Conservation (phyloP, 2,113 vertebrate species). For the Chunga burmeisteri region DNA sequence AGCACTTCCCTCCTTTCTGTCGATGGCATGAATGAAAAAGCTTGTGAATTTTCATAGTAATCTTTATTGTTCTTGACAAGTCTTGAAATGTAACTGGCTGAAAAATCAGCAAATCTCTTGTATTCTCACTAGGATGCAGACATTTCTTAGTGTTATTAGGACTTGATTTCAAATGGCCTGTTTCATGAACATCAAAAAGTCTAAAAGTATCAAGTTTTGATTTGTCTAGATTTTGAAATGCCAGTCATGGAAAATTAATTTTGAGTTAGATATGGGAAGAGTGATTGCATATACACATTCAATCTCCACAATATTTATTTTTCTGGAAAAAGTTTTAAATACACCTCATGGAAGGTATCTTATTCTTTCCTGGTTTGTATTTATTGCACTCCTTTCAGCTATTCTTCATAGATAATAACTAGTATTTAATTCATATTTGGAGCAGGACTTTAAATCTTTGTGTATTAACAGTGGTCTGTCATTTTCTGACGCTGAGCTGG, state of each 20-base stretch:
- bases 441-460: neutral
- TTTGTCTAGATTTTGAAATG: neutral
- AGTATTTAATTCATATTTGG: neutral
- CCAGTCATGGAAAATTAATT: neutral
- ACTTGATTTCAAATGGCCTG: neutral
- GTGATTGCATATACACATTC: fast-evolving
- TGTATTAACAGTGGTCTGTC: neutral
- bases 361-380: neutral
- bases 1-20: neutral
- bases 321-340: neutral
- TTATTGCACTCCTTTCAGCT: neutral
- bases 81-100: neutral
- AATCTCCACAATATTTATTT: neutral
- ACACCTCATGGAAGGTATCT: neutral
- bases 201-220: neutral
- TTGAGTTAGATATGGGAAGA: neutral
- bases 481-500: neutral
- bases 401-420: neutral
- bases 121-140: neutral
- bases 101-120: neutral
- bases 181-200: neutral
- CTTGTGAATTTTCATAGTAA: neutral
- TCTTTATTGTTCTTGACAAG: neutral
- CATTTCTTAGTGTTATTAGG: neutral
- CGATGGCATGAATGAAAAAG: neutral